Evolutionary conservation across 1,140 invertebrate species (phyloP), one percentile per base, ranked within the genome.

Genomic region (Riptortus pedestris): DNA sequence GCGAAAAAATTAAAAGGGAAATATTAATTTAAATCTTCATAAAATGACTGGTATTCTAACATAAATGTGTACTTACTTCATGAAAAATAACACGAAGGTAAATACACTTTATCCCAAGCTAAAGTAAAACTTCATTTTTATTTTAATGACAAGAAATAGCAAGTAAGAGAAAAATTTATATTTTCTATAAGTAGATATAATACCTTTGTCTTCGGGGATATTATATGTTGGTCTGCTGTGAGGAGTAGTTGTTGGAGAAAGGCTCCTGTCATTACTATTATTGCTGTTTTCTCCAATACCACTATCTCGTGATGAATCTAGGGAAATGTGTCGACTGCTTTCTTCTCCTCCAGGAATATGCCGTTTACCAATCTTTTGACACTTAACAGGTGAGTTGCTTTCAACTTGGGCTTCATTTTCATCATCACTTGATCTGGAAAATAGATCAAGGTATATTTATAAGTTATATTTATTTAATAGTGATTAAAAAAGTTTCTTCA

Each of bases 291-390:
- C 69, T 9, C 69, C 71, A 47, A 71, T 72, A 29, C 70, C 70
- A 28, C 68, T 69, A 66, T 71, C 70, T 52, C 70, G 59, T 11
- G 70, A 71, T n/a, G 71, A 71, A n/a, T 71, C 70, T 11, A 69
- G 47, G 1, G 70, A 70, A 43, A 69, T 59, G 60, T 72, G 68
- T 0, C 71, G 64, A 2, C 52, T 57, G 20, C 47, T 62, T n/a
- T 38, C 62, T 16, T 66, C 64, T 18, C 47, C 60, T 22, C 61
- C 55, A 12, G 11, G 28, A 45, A 52, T 24, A 9, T 65, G 63
- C 16, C 58, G 60, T 26, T 59, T 66, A n/a, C 67, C 62, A 18
- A 68, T 68, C 28, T 64, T 66, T 22, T 65, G 67, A 31, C 67
- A 68, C 26, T 66, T 68, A 11, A 63, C 57, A 20, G 47, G 3